Evolutionary conservation across 2,797 vertebrate genomes (phyloP), one percentile per base, ranked within the genome.

Genomic region (Lerista edwardsae): DNA sequence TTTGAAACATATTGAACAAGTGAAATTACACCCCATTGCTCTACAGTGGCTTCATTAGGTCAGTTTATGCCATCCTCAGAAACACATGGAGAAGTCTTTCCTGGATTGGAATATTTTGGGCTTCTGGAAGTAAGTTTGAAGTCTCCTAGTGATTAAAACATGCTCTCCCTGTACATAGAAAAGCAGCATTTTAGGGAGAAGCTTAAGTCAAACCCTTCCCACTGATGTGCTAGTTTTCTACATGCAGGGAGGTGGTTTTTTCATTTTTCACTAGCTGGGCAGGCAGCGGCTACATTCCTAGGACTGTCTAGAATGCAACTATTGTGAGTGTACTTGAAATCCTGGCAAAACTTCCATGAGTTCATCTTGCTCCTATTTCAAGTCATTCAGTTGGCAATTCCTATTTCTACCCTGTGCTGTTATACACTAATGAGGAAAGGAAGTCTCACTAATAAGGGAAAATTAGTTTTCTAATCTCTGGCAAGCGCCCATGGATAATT

Each of bases 391-490:
- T 39, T 84, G 27, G 44, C 36, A 57, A 75, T 29, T 12, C 71
- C 62, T 36, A 3, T 7, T 61, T 83, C 71, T 47, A 31, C 27
- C 23, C 44, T 74, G n/a, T 57, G 61, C 14, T 83, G 27, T 59
- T 44, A 1, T 5, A 61, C 9, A 80, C 73, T 74, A 84, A 84
- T 39, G 25, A 62, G 69, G 27, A 65, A 65, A 84, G 69, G 55
- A 64, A 79, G 41, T 51, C 6, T 41, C 44, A 55, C 72, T 75
- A 80, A 81, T 69, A 72, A 87, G 64, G 67, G 71, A 59, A 41
- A 81, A 75, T 65, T 73, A 74, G 36, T 76, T 87, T 79, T n/a
- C 61, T 75, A 83, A 69, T 81, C 41, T 57, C 55, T 77, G 44
- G 29, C 59, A 72, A 76, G 51, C 17, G 25, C 68, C 67, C 67